Conservation (phyloP, 2,797 vertebrate species). For the Notamacropus eugenii region DNA sequence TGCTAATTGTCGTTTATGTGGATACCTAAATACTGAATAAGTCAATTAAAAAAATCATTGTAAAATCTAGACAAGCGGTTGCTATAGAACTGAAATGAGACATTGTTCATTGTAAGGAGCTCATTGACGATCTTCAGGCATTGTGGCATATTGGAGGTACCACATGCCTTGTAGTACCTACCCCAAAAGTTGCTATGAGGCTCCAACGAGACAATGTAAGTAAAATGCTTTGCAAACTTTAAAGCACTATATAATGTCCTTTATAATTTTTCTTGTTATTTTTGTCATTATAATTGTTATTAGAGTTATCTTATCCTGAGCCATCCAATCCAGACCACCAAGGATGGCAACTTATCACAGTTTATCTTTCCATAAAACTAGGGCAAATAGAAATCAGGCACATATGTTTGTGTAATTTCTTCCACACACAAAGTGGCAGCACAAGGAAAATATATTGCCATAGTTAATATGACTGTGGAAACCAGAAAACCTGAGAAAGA, state of each 20-base stretch:
- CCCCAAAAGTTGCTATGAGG: neutral
- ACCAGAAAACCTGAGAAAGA: constrained; percentile 93
- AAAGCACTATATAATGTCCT: neutral
- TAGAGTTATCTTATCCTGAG: constrained; percentile 93
- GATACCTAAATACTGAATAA: neutral
- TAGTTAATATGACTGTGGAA: constrained; percentile 95
- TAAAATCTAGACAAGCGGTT: neutral
- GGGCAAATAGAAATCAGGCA: constrained; percentile 96
- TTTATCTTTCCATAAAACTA: constrained; percentile 99
- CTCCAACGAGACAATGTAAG: constrained; percentile 89
- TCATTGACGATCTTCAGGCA: constrained; percentile 94
- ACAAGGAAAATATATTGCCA: constrained; percentile 95
- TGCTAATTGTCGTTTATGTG: neutral
- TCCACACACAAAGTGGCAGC: constrained; percentile 96
- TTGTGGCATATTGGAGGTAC: neutral
- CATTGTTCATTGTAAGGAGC: constrained; percentile 95
- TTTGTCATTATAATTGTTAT: constrained; percentile 77
- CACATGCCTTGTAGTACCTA: neutral
- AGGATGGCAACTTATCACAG: constrained; percentile 94
- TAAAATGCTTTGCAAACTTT: constrained; percentile 85
- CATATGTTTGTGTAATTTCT: constrained; percentile 99
- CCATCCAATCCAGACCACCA: constrained; percentile 93
- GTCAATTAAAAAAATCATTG: neutral
- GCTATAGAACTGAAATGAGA: neutral
- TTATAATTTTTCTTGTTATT: constrained; percentile 76